phyloP scores from a whole-genome alignment of 1,140 invertebrate genomes.

The Scaptomyza montana region DNA sequence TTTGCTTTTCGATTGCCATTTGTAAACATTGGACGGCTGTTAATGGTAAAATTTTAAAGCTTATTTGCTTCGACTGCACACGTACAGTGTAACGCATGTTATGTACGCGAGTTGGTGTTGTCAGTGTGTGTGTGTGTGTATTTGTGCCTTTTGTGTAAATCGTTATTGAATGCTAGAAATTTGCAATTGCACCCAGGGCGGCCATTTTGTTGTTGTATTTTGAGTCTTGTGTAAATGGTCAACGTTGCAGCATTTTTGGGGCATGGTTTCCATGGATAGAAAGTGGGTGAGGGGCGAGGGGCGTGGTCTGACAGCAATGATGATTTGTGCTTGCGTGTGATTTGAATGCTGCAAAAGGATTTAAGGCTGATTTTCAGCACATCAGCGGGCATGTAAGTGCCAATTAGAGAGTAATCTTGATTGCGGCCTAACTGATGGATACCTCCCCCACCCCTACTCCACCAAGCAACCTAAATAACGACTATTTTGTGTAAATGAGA shows the following conservation, averaged over 20 bases:
- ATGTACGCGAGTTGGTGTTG: neutral
- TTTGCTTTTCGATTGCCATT: constrained; percentile 49
- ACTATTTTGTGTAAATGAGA: constrained; percentile 1
- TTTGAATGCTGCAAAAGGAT: constrained; percentile 49
- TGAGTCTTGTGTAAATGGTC: constrained; percentile 51
- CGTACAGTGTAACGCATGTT: constrained; percentile 22
- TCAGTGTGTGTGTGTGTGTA: neutral
- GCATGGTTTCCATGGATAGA: neutral
- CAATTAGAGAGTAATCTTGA: constrained; percentile 22
- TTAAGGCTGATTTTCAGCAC: constrained; percentile 30
- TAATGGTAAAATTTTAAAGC: constrained; percentile 72
- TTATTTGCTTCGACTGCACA: constrained; percentile 56
- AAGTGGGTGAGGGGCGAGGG: neutral
- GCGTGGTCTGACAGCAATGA: constrained; percentile 2
- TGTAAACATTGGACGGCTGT: constrained; percentile 51
- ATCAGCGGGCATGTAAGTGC: constrained; percentile 27
- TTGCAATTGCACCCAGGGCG: constrained; percentile 73
- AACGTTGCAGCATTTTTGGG: constrained; percentile 34
- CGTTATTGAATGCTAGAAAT: constrained; percentile 77
- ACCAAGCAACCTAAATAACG: constrained; percentile 9
- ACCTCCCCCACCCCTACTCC: neutral
- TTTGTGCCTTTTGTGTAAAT: constrained; percentile 63
- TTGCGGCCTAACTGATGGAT: constrained; percentile 11
- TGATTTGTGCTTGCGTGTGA: constrained; percentile 56
- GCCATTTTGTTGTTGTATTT: constrained; percentile 56